Evolutionary conservation across 2,888 invertebrate genomes (phyloP).

Genomic region (Trimorus sp.): DNA sequence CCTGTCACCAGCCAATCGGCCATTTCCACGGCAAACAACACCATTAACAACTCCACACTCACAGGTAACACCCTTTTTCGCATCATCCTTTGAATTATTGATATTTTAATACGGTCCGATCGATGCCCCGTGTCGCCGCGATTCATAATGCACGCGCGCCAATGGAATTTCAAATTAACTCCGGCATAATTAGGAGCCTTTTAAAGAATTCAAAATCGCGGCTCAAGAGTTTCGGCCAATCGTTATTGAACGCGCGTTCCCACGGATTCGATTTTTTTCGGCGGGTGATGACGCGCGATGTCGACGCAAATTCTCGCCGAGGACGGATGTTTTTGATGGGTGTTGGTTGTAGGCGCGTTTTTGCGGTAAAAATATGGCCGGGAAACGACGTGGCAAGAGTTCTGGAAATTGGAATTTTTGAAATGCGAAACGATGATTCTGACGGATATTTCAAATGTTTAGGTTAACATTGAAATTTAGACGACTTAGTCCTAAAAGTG

Average conservation of each 20-base stretch:
- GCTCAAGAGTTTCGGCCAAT: conserved; percentile 3
- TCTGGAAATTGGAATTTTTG: too few species aligned
- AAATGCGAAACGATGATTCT: too few species aligned
- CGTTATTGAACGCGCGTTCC: background rate
- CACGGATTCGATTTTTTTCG: background rate
- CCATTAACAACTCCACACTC: conserved; percentile 80
- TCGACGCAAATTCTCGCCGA: too few species aligned
- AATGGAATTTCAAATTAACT: conserved; percentile 55
- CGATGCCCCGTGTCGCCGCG: conserved; percentile 35
- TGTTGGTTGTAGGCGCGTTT: too few species aligned
- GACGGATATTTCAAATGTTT: too few species aligned
- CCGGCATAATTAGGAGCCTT: conserved; percentile 35
- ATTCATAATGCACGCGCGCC: conserved; percentile 58
- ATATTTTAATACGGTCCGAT: conserved; percentile 49
- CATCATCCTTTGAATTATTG: conserved; percentile 62
- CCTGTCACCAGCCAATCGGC: conserved; percentile 80
- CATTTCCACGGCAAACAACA: conserved; percentile 81
- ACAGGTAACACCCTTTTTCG: conserved; percentile 79
- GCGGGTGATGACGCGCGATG: background rate
- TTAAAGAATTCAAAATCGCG: conserved; percentile 20
- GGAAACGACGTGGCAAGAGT: too few species aligned
- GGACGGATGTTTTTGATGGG: too few species aligned
- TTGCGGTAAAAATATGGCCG: too few species aligned
- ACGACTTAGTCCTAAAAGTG: background rate
- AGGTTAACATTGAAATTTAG: too few species aligned